Percentiles rank a stretch among this genome's conserved stretches.
phyloP scores from a whole-genome alignment of 1,140 invertebrate genomes.

The Chionoecetes opilio region DNA sequence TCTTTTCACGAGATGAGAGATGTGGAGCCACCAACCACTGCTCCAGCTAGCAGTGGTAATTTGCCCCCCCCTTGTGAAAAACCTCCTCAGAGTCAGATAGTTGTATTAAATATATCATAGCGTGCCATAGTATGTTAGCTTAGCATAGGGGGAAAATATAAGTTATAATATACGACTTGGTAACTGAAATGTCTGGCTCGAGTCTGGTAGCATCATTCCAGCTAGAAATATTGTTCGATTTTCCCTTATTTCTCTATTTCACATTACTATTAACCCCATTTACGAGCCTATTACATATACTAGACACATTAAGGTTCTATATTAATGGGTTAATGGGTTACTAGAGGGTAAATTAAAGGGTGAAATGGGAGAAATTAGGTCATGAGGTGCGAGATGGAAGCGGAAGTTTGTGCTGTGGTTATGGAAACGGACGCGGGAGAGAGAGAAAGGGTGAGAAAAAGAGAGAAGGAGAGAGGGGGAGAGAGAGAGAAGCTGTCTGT shows the following conservation, averaged over 20 bases:
- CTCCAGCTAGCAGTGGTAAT: too few species aligned
- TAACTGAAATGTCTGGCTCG: background rate
- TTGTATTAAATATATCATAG: too few species aligned
- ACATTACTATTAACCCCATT: background rate
- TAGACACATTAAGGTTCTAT: too few species aligned
- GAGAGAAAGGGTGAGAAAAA: background rate
- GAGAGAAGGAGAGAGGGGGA: background rate
- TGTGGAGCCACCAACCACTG: too few species aligned
- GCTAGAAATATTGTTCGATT: background rate
- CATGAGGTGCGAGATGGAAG: background rate
- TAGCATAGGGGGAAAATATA: too few species aligned
- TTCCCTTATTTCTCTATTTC: background rate
- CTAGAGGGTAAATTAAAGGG: too few species aligned
- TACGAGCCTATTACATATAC: background rate
- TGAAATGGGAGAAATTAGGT: too few species aligned
- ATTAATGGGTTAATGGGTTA: too few species aligned
- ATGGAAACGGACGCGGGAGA: background rate
- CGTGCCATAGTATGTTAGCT: too few species aligned
- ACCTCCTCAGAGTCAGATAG: too few species aligned
- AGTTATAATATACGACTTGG: background rate
- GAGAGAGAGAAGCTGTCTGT: background rate
- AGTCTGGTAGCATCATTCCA: constrained; percentile 28
- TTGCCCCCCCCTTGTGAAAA: too few species aligned
- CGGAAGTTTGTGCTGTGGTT: background rate
- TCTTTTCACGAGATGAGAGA: too few species aligned